Evolutionary conservation across 2,888 invertebrate genomes (phyloP).

Genomic region (Pediacus dermestoides): DNA sequence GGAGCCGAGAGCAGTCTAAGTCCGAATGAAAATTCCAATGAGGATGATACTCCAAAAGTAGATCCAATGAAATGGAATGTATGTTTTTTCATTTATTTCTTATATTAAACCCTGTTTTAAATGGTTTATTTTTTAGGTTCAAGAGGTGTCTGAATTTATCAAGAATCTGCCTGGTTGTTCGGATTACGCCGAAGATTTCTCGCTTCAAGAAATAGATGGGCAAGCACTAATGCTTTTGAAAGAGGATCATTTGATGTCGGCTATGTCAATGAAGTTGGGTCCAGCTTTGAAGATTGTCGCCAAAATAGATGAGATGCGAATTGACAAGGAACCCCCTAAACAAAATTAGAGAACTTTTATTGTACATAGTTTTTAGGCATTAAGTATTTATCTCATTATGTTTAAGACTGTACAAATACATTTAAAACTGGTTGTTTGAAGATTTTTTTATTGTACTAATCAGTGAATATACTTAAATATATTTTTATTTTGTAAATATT

Average conservation of each 20-base stretch:
- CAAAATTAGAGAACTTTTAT: constrained; percentile 29
- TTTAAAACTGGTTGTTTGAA: constrained; percentile 16
- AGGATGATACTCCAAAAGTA: constrained; percentile 54
- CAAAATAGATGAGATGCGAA: constrained; percentile 79
- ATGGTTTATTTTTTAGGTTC: constrained; percentile 56
- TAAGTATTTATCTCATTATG: constrained; percentile 21
- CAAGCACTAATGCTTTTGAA: constrained; percentile 88
- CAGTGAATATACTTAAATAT: constrained; percentile 2
- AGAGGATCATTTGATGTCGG: constrained; percentile 90
- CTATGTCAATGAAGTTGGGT: constrained; percentile 93
- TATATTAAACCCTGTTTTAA: constrained; percentile 5
- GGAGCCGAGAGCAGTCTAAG: constrained; percentile 50
- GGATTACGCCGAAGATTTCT: constrained; percentile 91
- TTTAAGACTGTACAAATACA: constrained; percentile 18
- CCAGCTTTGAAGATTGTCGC: constrained; percentile 95
- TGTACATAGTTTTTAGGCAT: constrained; percentile 16
- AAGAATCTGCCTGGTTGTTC: constrained; percentile 84
- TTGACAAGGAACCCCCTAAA: constrained; percentile 55
- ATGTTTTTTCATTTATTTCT: constrained; percentile 39
- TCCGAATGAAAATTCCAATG: constrained; percentile 40
- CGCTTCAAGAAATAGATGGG: constrained; percentile 93
- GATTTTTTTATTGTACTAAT: constrained; percentile 10
- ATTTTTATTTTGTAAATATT: constrained; percentile 22
- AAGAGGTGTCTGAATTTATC: constrained; percentile 87
- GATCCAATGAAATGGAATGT: constrained; percentile 67